Percentiles rank a stretch among this genome's conserved stretches.
phyloP scores from a whole-genome alignment of 2,113 vertebrate species.

The Mobula birostris region DNA sequence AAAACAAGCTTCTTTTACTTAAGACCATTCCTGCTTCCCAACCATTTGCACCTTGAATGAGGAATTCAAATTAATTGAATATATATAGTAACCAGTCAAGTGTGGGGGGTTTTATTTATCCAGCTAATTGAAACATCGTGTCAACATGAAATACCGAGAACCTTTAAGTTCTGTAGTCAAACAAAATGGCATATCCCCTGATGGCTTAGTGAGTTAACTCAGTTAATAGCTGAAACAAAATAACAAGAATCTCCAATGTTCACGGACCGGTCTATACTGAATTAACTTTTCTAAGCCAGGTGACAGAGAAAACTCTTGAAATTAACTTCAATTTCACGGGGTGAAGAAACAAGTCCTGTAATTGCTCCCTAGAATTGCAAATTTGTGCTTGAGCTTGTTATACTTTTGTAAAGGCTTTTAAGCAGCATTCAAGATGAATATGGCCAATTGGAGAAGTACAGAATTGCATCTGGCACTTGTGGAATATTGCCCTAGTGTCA shows the following conservation, averaged over 20 bases:
- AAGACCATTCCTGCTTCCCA: background rate
- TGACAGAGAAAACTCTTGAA: background rate
- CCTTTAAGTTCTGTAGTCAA: background rate
- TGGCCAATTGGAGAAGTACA: background rate
- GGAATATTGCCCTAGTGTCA: background rate
- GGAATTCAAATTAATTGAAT: background rate
- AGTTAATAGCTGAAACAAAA: background rate
- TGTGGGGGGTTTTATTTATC: background rate
- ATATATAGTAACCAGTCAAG: background rate
- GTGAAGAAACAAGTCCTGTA: background rate
- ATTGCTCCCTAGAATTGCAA: background rate
- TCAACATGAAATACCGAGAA: background rate
- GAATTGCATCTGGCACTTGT: background rate
- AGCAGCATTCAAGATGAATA: background rate
- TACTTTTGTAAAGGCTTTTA: too few species aligned
- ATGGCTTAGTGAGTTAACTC: background rate
- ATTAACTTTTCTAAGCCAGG: background rate
- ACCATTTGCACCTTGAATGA: background rate
- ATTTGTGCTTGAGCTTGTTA: background rate
- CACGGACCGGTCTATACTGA: background rate
- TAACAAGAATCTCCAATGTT: background rate
- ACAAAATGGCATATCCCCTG: background rate
- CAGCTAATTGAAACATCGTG: background rate
- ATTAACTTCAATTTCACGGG: background rate
- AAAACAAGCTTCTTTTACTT: background rate